Base-by-base conservation (phyloP, 2,797 vertebrate species). In the Anableps anableps region DNA sequence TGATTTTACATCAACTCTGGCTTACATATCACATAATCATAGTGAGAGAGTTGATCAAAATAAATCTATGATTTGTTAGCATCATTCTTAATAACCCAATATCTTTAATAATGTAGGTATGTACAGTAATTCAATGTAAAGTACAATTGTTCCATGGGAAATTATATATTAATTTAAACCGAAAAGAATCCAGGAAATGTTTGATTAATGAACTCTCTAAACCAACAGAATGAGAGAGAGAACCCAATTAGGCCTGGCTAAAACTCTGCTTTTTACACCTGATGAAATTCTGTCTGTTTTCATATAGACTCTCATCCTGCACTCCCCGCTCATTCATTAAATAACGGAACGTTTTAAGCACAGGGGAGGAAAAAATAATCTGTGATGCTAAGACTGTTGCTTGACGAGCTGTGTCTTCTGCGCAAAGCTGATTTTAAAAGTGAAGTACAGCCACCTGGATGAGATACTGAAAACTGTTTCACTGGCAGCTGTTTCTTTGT, bases 241-340 rank as follows among this genome's bases (percentile, higher is more conserved):
- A 53, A 96, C 93, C 95, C 95, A 97, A 97, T 97, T 97, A 97
- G 96, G 95, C 94, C 93, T 94, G 95, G 92, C 96, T 96, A 96
- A 96, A 97, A 95, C 94, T 95, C 92, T 93, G 94, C 95, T 96
- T 96, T 96, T 96, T 96, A 96, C 95, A 97, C 88, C 95, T 96
- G 96, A 97, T 96, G 96, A 97, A 97, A 96, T 96, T 91, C 88
- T 85, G 81, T 95, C 95, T 94, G 94, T 95, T 96, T 96, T 96
- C 95, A 96, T 95, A 95, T 96, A 96, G 94, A 95, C 91, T 83
- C 79, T 86, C 92, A 90, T 81, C 58, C 77, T 23, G 38, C 85
- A 94, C 94, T 95, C 96, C 94, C 94, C 93, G 95, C 96, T 96
- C 95, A 96, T 96, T 97, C 96, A 95, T 97, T 96, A 96, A 94